phyloP scores from a whole-genome alignment of 2,888 invertebrate species.

The Tubulanus polymorphus region DNA sequence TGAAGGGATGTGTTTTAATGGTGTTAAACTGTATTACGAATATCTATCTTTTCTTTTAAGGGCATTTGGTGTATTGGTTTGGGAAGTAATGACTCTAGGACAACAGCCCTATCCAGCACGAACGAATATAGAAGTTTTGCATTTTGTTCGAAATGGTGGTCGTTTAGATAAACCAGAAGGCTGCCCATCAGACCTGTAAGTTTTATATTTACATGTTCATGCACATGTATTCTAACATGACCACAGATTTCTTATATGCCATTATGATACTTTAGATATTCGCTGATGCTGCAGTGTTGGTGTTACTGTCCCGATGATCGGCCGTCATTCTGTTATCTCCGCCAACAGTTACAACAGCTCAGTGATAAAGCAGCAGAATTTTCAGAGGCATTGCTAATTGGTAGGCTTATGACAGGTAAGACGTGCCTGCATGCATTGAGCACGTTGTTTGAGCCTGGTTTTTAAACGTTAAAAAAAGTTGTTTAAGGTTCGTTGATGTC shows the following conservation, averaged over 20 bases:
- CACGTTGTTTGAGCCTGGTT: too few species aligned
- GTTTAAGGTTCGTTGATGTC: too few species aligned
- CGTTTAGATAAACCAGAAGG: slow-evolving; percentile 67
- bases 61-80: slow-evolving; percentile 70
- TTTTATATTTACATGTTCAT: slow-evolving; percentile 7
- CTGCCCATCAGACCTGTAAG: slow-evolving; percentile 69
- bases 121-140: slow-evolving; percentile 85
- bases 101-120: slow-evolving; percentile 95
- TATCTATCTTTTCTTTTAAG: slow-evolving; percentile 34
- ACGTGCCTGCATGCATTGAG: too few species aligned
- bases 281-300: slow-evolving; percentile 86
- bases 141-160: slow-evolving; percentile 84
- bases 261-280: slow-evolving; percentile 61
- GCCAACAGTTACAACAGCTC: slow-evolving; percentile 33
- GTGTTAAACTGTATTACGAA: neutral
- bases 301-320: slow-evolving; percentile 74
- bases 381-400: neutral
- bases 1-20: neutral
- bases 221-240: neutral
- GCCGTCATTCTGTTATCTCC: slow-evolving; percentile 67
- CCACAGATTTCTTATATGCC: neutral
- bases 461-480: too few species aligned
- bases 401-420: neutral
- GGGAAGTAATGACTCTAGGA: slow-evolving; percentile 95
- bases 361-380: slow-evolving; percentile 25